Evolutionary conservation across 2,113 vertebrate genomes (phyloP), one percentile per base, ranked within the genome.

Genomic region (Pseudorasbora parva): DNA sequence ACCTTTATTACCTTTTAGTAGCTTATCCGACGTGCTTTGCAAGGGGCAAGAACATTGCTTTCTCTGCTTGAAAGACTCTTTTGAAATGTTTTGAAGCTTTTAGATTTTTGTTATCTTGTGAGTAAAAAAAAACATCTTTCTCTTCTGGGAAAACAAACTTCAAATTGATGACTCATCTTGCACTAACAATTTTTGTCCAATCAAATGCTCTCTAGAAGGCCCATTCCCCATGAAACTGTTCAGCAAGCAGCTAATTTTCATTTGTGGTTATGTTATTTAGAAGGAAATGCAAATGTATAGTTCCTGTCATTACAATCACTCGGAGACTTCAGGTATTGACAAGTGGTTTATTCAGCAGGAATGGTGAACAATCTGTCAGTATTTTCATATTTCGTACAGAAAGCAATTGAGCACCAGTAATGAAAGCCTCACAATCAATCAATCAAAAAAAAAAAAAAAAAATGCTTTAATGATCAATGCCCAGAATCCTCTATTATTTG

Each of bases 301-400:
- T 37, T 76, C 45, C 4, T 23, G 11, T 45, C 0, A 49, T n/a
- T n/a, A 3, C 21, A 84, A 79, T 59, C 83, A 33, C 75, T 30
- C 47, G 49, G 41, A 79, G 51, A 60, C 64, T 83, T 60, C 83
- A 87, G 69, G 90, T 89, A 91, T 93, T 92, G 92, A 94, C 91
- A 92, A 94, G 93, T 94, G 94, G 90, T 95, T 95, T 95, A 95
- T 95, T 95, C 94, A 94, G 93, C 93, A 94, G 93, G 93, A 94
- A 94, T 92, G 89, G 94, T 94, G 93, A 94, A 93, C 93, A 94
- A 90, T 93, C 92, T 93, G 91, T 93, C 91, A 89, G 85, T 92
- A 90, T 91, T 90, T 87, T 78, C 89, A 89, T 84, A 84, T 89
- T 87, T 90, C 91, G 84, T 91, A 92, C 91, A 93, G 89, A 93